phyloP scores from a whole-genome alignment of 2,113 vertebrate genomes.

The Pycnonotus jocosus region DNA sequence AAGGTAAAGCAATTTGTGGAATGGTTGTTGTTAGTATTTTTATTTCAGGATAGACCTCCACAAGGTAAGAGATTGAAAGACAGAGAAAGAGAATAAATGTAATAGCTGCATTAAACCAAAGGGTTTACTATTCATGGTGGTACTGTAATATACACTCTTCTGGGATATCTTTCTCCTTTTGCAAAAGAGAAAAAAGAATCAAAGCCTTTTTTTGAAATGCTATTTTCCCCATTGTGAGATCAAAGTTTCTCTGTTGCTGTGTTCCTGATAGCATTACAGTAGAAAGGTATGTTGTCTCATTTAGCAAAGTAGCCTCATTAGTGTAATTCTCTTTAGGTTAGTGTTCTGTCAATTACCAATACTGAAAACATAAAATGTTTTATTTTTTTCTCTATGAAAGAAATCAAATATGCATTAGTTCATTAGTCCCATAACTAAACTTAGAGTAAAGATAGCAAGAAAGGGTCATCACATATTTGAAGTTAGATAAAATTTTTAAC shows the following conservation, averaged over 20 bases:
- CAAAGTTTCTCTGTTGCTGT: neutral
- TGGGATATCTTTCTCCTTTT: neutral
- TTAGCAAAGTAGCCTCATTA: neutral
- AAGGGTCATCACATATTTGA: neutral
- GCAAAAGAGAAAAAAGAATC: neutral
- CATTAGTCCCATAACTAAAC: neutral
- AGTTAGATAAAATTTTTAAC: neutral
- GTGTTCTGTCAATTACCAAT: neutral
- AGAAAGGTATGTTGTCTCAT: neutral
- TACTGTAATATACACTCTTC: neutral
- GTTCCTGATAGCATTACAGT: neutral
- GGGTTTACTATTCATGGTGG: neutral
- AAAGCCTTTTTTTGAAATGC: neutral
- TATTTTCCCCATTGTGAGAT: neutral
- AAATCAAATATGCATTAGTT: neutral
- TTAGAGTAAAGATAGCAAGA: neutral
- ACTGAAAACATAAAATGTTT: neutral
- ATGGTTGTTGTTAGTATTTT: neutral
- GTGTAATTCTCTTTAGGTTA: neutral
- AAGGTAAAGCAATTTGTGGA: neutral
- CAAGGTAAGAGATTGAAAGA: neutral
- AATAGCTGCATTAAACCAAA: neutral
- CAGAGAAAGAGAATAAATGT: neutral
- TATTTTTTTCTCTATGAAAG: neutral
- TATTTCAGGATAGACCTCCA: neutral